Evolutionary conservation across 2,797 vertebrate genomes (phyloP).

Genomic region (Gymnopithys bicolor): DNA sequence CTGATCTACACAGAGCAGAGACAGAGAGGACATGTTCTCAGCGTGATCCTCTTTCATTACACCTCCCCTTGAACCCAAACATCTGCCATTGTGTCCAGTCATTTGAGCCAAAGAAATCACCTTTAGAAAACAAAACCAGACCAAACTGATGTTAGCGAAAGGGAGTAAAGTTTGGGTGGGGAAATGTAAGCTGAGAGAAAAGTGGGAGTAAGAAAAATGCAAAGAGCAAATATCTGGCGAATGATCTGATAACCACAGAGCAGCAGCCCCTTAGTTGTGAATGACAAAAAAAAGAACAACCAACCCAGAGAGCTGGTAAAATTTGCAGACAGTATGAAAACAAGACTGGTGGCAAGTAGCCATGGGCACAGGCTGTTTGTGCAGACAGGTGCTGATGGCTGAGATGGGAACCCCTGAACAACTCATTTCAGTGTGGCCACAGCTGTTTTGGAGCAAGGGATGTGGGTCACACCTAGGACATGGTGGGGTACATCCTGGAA

Average conservation of each 20-base stretch:
- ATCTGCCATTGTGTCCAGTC: background rate
- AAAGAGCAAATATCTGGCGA: slow-evolving; percentile 24
- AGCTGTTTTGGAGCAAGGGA: background rate
- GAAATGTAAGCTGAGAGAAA: slow-evolving; percentile 48
- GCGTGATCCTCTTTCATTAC: background rate
- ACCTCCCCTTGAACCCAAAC: background rate
- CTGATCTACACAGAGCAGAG: background rate
- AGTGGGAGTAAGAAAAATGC: slow-evolving; percentile 42
- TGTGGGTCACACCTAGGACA: background rate
- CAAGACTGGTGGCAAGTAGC: background rate
- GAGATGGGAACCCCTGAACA: background rate
- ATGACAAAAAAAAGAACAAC: background rate
- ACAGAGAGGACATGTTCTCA: background rate
- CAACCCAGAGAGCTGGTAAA: background rate
- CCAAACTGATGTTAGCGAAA: background rate
- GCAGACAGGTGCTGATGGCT: background rate
- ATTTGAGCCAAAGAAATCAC: background rate
- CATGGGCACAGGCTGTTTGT: background rate
- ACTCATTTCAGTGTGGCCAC: background rate
- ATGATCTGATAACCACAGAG: background rate
- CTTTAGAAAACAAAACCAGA: background rate
- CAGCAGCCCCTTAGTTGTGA: background rate
- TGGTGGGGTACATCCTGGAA: background rate
- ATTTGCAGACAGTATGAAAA: background rate
- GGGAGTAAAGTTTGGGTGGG: background rate